A percentile compares a stretch with the other conserved stretches of the same genome.
These are phyloP conservation scores for Acipenser ruthenus DNA, from an alignment of 2,797 vertebrate genomes.

Conservation along the genomic window DNA sequence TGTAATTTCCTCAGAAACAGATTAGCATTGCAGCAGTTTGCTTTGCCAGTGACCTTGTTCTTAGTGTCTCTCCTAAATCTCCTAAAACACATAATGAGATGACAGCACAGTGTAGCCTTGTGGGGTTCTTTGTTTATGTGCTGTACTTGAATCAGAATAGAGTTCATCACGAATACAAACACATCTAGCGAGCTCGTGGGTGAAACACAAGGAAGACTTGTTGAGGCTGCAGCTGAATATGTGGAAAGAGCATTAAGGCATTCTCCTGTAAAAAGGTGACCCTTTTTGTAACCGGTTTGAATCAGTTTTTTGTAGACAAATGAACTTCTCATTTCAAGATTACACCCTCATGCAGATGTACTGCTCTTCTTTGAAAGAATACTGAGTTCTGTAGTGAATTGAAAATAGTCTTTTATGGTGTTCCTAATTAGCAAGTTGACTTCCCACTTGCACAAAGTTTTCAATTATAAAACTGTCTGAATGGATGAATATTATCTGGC, in stretches of 20 bases:
- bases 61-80: constrained; percentile 61
- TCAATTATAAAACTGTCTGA: too few species aligned
- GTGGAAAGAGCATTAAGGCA: constrained; percentile 53
- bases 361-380: too few species aligned
- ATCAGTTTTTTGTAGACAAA: too few species aligned
- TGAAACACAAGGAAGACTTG: constrained; percentile 1
- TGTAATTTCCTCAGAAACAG: constrained; percentile 34
- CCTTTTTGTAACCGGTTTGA: not conserved
- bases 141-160: not conserved
- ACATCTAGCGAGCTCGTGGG: not conserved
- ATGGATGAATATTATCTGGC: too few species aligned
- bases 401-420: too few species aligned
- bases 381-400: too few species aligned
- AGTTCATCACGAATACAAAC: not conserved
- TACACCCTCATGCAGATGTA: too few species aligned
- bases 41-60: constrained; percentile 60
- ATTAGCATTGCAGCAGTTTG: constrained; percentile 53
- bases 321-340: too few species aligned
- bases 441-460: too few species aligned
- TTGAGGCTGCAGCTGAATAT: constrained; percentile 39
- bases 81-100: constrained; percentile 60
- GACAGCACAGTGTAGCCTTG: constrained; percentile 35
- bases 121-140: constrained; percentile 6
- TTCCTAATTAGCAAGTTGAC: too few species aligned
- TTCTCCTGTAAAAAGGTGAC: constrained; percentile 65